A percentile compares a stretch with the other conserved stretches of the same genome.
Conservation (phyloP, 2,888 invertebrate genomes). For the Drosophila nr. perissopoda region DNA sequence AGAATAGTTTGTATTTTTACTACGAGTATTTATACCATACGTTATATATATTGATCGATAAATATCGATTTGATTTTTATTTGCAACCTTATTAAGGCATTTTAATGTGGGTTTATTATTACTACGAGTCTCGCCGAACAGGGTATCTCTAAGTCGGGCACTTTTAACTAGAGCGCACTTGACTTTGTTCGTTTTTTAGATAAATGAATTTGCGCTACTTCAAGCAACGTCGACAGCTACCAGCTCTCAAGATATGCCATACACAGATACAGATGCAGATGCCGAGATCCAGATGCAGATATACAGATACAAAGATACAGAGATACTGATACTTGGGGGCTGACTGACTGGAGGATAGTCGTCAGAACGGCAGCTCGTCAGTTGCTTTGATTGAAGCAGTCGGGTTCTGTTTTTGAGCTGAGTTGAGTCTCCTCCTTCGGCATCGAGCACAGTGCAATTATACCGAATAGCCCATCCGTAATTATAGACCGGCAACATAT, state of each 20-base stretch:
- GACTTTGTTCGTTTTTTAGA: conserved; percentile 62
- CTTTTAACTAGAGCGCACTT: conserved; percentile 9
- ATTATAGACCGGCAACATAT: conserved; percentile 84
- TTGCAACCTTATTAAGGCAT: neutral
- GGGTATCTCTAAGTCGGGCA: neutral
- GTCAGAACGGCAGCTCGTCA: conserved; percentile 67
- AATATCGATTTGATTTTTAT: neutral
- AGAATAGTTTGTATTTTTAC: neutral
- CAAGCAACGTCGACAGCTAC: conserved; percentile 68
- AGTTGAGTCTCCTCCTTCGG: conserved; percentile 9
- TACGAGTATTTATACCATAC: neutral
- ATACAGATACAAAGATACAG: conserved; percentile 32
- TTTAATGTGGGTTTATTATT: neutral
- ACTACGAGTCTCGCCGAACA: too few species aligned
- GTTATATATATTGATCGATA: neutral
- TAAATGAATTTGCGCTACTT: conserved; percentile 79
- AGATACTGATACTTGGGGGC: conserved; percentile 36
- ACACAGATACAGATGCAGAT: conserved; percentile 42
- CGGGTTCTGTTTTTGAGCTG: conserved; percentile 15
- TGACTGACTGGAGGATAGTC: conserved; percentile 45
- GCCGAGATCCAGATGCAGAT: conserved; percentile 31
- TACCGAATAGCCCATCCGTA: conserved; percentile 81
- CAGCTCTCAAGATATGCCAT: conserved; percentile 28
- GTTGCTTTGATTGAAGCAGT: conserved; percentile 76
- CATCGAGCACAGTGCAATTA: conserved; percentile 77